phyloP scores from a whole-genome alignment of 1,140 invertebrate genomes.

The Drosophila takahashii region DNA sequence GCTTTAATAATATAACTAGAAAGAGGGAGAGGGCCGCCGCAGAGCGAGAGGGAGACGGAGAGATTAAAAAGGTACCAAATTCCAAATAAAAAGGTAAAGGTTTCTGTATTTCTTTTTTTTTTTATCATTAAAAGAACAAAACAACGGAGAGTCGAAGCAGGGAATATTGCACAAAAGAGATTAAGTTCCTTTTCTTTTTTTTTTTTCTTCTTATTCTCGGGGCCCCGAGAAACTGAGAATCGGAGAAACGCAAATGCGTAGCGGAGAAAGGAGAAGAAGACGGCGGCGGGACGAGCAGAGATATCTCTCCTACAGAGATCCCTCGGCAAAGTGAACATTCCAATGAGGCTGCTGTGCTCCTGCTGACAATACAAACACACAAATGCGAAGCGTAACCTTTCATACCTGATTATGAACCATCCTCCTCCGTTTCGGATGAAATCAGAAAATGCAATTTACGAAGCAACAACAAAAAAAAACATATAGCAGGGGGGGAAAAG shows the following conservation, averaged over 20 bases:
- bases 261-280: conserved; percentile 14
- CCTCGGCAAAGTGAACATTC: conserved; percentile 75
- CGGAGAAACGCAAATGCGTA: conserved; percentile 65
- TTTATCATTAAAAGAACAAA: conserved; percentile 83
- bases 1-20: conserved; percentile 73
- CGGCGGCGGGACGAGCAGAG: conserved; percentile 5
- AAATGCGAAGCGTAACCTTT: conserved; percentile 74
- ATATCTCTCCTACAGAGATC: conserved; percentile 42
- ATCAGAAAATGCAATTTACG: conserved; percentile 83
- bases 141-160: conserved; percentile 42
- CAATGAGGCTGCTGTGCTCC: conserved; percentile 38
- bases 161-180: conserved; percentile 80
- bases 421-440: conserved; percentile 60
- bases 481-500: neutral
- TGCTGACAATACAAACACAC: conserved; percentile 62
- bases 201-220: neutral
- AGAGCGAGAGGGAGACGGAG: conserved; percentile 13
- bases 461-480: conserved; percentile 47
- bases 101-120: conserved; percentile 64
- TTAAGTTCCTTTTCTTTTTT: conserved; percentile 71
- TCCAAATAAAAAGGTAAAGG: conserved; percentile 81
- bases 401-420: conserved; percentile 76
- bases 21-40: conserved; percentile 9
- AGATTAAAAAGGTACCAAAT: conserved; percentile 83
- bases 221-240: conserved; percentile 11